phyloP scores from a whole-genome alignment of 2,797 vertebrate species.

The Rhadinocentrus ornatus region DNA sequence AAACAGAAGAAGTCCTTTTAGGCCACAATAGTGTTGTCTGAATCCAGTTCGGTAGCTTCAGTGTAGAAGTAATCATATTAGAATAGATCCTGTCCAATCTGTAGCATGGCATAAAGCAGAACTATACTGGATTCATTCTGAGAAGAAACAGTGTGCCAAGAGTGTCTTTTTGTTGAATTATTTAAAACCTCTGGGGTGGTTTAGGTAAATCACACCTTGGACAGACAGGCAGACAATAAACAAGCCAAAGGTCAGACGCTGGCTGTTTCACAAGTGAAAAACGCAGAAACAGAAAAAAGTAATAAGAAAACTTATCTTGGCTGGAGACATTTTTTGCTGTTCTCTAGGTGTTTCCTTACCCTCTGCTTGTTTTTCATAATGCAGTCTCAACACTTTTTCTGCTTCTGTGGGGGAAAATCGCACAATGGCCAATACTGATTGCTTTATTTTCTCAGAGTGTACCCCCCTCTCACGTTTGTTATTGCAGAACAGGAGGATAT shows the following conservation, averaged over 20 bases:
- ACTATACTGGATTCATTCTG: conserved; percentile 20
- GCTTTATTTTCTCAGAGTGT: conserved; percentile 82
- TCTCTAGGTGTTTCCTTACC: conserved; percentile 76
- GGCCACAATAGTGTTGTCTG: no score
- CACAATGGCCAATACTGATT: conserved; percentile 80
- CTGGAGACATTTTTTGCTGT: conserved; percentile 66
- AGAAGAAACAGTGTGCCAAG: conserved; percentile 29
- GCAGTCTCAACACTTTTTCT: conserved; percentile 83
- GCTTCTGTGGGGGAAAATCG: conserved; percentile 78
- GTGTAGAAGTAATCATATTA: no score
- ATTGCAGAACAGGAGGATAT: conserved; percentile 80
- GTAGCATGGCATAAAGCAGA: conserved; percentile 28
- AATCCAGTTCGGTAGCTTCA: not conserved
- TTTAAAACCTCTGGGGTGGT: conserved; percentile 21
- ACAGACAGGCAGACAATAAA: conserved; percentile 58
- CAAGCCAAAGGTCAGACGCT: conserved; percentile 61
- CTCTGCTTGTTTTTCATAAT: conserved; percentile 83
- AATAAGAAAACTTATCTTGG: conserved; percentile 77
- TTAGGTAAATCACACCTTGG: conserved; percentile 47
- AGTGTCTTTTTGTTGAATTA: conserved; percentile 40
- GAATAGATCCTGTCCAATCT: conserved; percentile 12
- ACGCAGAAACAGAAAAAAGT: conserved; percentile 54
- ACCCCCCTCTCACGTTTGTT: conserved; percentile 80
- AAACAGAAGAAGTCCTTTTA: not conserved
- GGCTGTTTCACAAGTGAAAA: conserved; percentile 58